Evolutionary conservation across 2,113 vertebrate species (phyloP).

Genomic region (Nanorana parkeri): DNA sequence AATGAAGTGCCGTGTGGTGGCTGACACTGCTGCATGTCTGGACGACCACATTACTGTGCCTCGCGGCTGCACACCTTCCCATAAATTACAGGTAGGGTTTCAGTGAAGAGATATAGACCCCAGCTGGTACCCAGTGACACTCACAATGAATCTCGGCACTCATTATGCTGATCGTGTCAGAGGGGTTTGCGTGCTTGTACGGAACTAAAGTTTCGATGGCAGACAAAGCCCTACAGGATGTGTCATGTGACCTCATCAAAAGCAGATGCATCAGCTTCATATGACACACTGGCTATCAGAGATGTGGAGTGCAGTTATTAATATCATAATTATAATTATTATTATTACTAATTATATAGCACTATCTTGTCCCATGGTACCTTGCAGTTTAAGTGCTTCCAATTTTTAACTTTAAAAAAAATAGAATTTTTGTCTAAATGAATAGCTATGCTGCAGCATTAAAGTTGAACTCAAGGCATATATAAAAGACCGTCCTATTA

Average conservation of each 20-base stretch:
- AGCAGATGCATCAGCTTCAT: neutral
- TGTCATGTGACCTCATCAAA: neutral
- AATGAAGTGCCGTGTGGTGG: neutral
- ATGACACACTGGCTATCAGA: neutral
- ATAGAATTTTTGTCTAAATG: no score
- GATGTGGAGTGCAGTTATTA: neutral
- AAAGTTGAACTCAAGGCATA: no score
- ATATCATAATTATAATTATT: no score
- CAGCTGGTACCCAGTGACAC: conserved; percentile 27
- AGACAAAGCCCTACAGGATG: neutral
- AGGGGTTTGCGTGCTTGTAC: conserved; percentile 2
- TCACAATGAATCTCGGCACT: conserved; percentile 19
- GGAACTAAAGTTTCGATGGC: neutral
- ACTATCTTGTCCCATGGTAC: no score
- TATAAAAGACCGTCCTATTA: no score
- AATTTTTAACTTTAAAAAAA: no score
- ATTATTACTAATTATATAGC: no score
- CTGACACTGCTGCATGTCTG: neutral
- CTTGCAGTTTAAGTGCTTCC: no score
- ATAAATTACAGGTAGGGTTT: conserved; percentile 10
- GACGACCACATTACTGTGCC: conserved; percentile 15
- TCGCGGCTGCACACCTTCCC: neutral
- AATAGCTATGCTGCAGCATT: no score
- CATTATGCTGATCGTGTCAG: conserved; percentile 20
- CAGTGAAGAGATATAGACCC: conserved; percentile 38